Conservation (phyloP, 2,797 vertebrate genomes). For the Pseudocheirus occidentalis region DNA sequence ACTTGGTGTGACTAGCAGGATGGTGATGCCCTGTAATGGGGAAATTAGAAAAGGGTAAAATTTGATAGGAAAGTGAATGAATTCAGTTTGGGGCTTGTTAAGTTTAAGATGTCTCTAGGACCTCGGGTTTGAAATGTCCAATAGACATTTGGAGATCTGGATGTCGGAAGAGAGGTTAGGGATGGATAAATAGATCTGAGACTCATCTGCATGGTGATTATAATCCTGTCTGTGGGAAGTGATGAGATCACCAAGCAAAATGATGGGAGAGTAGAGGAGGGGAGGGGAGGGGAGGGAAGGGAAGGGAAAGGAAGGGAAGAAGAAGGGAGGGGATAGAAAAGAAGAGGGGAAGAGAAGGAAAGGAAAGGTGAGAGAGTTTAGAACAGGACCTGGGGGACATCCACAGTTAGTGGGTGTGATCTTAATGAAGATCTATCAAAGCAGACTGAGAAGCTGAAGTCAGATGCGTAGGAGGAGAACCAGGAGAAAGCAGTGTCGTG, state of each 20-base stretch:
- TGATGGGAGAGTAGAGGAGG: too few relatives aligned
- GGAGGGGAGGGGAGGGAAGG: too few relatives aligned
- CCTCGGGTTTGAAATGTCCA: background rate
- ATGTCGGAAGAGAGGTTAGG: background rate
- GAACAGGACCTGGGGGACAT: background rate
- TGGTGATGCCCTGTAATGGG: background rate
- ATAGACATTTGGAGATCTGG: background rate
- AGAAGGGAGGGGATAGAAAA: too few relatives aligned
- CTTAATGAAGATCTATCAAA: background rate
- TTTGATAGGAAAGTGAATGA: background rate
- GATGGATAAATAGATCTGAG: background rate
- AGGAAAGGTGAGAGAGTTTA: background rate
- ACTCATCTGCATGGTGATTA: background rate
- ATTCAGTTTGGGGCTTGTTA: background rate
- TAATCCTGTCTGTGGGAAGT: background rate
- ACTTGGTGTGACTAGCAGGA: background rate
- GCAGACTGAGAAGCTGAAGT: background rate
- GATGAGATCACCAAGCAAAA: background rate
- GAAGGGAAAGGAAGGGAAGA: too few relatives aligned
- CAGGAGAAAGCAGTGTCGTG: background rate
- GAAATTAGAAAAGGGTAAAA: background rate
- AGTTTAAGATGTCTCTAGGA: background rate
- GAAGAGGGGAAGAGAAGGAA: too few relatives aligned
- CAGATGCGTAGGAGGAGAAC: background rate
- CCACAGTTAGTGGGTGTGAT: background rate